Base-by-base conservation (phyloP, 64 coral and sea anemone species). In the Montipora foliosa region DNA sequence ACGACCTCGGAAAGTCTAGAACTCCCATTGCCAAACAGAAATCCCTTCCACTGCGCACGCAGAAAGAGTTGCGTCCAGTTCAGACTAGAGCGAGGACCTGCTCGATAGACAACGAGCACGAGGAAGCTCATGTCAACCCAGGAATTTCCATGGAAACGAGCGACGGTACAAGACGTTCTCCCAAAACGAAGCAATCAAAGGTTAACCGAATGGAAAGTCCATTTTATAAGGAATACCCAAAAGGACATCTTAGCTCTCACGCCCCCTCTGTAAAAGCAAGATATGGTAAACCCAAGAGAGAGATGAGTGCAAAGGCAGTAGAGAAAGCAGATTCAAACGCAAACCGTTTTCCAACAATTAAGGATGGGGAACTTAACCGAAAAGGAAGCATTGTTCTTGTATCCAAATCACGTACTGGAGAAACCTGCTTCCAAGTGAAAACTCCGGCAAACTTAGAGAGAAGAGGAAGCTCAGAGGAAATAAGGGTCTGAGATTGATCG, bases 341-440 rank as follows among this genome's bases (percentile, higher is more conserved):
- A 6, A 71, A 72, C 16, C 61, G 16, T 5, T 84, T 68, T 4
- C 82, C 82, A 15, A 44, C 60, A n/a, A 29, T 84, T 19, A 84
- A 69, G 45, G 82, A 67, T 67, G 62, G 24, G 6, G 81, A 86
- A 20, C 0, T 86, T 14, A 46, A 72, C 53, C 82, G 82, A 1
- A 86, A 86, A 46, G 82, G 82, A 72, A 86, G 82, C 46, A 22
- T 72, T 10, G 66, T 86, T 20, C 82, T 86, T 22, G 82, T 86
- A 9, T 72, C 82, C 66, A 86, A 86, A 50, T 86, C 82, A 16
- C 82, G 46, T 71, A 71, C 82, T 3, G 82, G 82, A 49, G 82
- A 86, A 86, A 86, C 82, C 45, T 86, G 82, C 71, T 86, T 86
- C n/a, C 82, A 86, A 50, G 82, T 86, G 2, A 47, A 86, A 72